These are phyloP conservation scores for Hyphantria cunea DNA, from an alignment of 1,140 invertebrate genomes.

Conservation along the genomic window DNA sequence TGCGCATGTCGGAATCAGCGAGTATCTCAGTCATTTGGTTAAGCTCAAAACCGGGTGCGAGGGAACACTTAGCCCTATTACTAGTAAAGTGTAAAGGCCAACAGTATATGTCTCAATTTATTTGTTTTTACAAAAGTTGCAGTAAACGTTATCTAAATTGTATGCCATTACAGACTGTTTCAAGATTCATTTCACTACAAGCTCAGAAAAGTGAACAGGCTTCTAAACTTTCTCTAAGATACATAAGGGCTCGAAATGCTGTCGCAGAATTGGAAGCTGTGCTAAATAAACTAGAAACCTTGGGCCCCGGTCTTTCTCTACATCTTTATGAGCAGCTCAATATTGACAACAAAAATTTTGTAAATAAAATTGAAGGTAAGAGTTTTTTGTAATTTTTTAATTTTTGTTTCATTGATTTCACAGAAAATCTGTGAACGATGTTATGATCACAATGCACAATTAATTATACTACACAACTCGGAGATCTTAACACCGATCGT, in stretches of 20 bases:
- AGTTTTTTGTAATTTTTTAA: too few species aligned
- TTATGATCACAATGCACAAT: too few species aligned
- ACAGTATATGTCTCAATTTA: too few species aligned
- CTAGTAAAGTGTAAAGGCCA: too few species aligned
- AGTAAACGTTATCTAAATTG: background rate
- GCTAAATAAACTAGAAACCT: slow-evolving; percentile 62
- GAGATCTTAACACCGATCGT: too few species aligned
- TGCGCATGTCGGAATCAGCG: too few species aligned
- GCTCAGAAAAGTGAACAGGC: slow-evolving; percentile 58
- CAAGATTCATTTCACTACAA: slow-evolving; percentile 61
- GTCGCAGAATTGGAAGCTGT: slow-evolving; percentile 59
- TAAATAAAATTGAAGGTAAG: slow-evolving; percentile 75
- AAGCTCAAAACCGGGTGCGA: too few species aligned
- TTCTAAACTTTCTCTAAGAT: slow-evolving; percentile 60
- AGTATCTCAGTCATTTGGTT: too few species aligned
- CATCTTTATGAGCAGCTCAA: slow-evolving; percentile 70
- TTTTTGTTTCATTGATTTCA: too few species aligned
- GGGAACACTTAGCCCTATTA: too few species aligned
- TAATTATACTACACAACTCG: background rate
- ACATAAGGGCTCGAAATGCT: slow-evolving; percentile 66
- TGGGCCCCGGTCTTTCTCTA: slow-evolving; percentile 69
- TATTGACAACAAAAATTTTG: slow-evolving; percentile 67
- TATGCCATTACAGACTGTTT: slow-evolving; percentile 50
- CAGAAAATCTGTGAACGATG: too few species aligned
- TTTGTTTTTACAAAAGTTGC: too few species aligned